A percentile compares a stretch with the other conserved stretches of the same genome.
phyloP scores from a whole-genome alignment of 2,797 vertebrate species.

The Astyanax mexicanus region DNA sequence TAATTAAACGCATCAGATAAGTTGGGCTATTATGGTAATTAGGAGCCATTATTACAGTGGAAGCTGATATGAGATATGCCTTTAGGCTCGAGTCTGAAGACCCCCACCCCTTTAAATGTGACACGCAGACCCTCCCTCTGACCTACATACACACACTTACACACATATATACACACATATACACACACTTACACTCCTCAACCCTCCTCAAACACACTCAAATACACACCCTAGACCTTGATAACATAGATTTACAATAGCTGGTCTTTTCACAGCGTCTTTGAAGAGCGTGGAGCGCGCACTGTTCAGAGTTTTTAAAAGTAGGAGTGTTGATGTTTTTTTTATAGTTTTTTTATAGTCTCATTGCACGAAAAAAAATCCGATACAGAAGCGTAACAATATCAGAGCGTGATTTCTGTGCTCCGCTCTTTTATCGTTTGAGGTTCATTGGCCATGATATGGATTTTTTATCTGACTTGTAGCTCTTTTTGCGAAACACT shows the following conservation, averaged over 20 bases:
- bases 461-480: background rate
- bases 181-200: slow-evolving; percentile 22
- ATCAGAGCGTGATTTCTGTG: background rate
- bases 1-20: slow-evolving; percentile 67
- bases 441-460: background rate
- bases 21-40: slow-evolving; percentile 69
- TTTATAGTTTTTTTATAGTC: background rate
- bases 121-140: slow-evolving; percentile 53
- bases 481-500: background rate
- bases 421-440: background rate
- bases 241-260: slow-evolving; percentile 38
- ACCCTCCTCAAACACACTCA: too few species aligned
- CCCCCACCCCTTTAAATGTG: slow-evolving; percentile 38
- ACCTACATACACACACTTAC: slow-evolving; percentile 49
- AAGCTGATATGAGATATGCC: slow-evolving; percentile 59
- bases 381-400: background rate
- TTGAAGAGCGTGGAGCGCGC: background rate
- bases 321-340: too few species aligned
- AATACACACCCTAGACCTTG: slow-evolving; percentile 42
- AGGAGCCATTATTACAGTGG: slow-evolving; percentile 61
- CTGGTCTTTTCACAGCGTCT: slow-evolving; percentile 7
- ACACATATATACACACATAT: slow-evolving; percentile 26
- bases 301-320: background rate
- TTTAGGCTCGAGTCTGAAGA: slow-evolving; percentile 42
- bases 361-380: background rate